Evolutionary conservation across 2,888 invertebrate species (phyloP).

Genomic region (Cyclophora albipunctata): DNA sequence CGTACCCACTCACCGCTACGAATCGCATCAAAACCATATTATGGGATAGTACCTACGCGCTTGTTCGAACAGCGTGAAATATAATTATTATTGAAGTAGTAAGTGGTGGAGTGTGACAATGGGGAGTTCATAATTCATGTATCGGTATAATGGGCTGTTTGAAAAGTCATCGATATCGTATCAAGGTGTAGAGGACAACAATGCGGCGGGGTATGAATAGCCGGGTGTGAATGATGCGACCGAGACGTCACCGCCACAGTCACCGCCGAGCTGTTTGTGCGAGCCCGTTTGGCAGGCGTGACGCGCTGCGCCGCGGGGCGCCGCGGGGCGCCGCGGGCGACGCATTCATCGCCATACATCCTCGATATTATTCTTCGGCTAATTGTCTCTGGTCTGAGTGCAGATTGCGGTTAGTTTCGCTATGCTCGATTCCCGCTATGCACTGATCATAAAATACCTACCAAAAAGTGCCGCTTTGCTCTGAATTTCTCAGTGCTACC

Average conservation of each 20-base stretch:
- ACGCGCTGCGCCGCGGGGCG: conserved; percentile 12
- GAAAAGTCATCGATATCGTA: conserved; percentile 40
- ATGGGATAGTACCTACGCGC: no score
- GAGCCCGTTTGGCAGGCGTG: conserved; percentile 38
- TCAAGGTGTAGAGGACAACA: conserved; percentile 27
- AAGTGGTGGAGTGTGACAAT: background rate
- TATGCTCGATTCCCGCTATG: no score
- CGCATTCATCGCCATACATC: no score
- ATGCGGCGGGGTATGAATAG: conserved; percentile 30
- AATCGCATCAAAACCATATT: no score
- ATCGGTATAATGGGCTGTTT: conserved; percentile 16
- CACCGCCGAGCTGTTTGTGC: conserved; percentile 12
- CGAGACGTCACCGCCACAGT: conserved; percentile 24
- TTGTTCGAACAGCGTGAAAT: background rate
- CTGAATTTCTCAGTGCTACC: no score
- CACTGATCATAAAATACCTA: no score
- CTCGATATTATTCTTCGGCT: no score
- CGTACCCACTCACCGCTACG: no score
- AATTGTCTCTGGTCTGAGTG: no score
- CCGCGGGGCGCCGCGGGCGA: background rate
- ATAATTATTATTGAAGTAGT: conserved; percentile 1
- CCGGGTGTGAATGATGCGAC: conserved; percentile 26
- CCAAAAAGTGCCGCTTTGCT: no score
- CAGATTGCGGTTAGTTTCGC: no score
- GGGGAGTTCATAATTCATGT: conserved; percentile 24